Percentiles rank a stretch among this genome's conserved stretches.
phyloP scores from a whole-genome alignment of 2,113 vertebrate genomes.

The Myiagra hebetior region DNA sequence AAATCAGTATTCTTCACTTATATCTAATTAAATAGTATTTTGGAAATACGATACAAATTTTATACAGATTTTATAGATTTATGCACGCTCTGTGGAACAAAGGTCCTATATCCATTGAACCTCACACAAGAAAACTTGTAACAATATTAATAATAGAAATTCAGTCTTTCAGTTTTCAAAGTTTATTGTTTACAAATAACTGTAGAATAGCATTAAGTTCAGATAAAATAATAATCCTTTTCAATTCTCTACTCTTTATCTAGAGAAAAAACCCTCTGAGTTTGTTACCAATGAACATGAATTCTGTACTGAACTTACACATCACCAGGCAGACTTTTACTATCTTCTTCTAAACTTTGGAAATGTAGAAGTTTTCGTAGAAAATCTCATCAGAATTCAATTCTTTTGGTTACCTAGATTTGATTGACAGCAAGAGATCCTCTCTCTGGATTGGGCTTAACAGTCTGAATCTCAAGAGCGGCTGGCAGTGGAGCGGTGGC shows the following conservation, averaged over 20 bases:
- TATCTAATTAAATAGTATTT: neutral
- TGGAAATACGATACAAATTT: neutral
- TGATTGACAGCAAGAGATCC: constrained; percentile 70
- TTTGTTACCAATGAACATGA: neutral
- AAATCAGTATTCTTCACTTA: neutral
- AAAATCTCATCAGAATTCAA: neutral
- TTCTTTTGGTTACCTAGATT: constrained; percentile 65
- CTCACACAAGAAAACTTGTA: neutral
- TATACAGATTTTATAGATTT: neutral
- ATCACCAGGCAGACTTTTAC: neutral
- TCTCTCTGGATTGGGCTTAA: constrained; percentile 90
- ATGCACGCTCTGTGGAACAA: rapidly evolving
- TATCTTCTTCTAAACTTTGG: neutral
- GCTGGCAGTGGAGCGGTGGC: constrained; percentile 88
- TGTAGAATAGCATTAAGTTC: neutral
- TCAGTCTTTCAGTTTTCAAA: neutral
- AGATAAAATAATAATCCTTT: neutral
- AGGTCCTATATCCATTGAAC: neutral
- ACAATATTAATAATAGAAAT: neutral
- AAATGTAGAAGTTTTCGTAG: neutral
- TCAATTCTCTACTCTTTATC: neutral
- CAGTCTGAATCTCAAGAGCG: constrained; percentile 80
- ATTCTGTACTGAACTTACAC: neutral
- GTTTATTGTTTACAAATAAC: neutral
- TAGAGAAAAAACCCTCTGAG: neutral